These are phyloP conservation scores for Drosophila insularis DNA, from an alignment of 1,140 invertebrate genomes.

Conservation along the genomic window DNA sequence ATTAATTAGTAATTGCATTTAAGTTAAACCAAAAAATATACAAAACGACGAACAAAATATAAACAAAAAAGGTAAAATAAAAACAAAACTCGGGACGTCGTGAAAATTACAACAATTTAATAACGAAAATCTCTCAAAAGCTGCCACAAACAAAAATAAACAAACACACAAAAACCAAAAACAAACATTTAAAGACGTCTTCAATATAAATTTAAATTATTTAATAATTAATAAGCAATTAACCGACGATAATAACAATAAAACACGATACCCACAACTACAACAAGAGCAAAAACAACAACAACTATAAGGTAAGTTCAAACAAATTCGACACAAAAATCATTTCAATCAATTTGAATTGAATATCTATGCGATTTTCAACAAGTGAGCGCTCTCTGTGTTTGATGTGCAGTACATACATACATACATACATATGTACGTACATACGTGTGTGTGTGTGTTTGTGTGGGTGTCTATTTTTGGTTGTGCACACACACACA, in stretches of 20 bases:
- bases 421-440: too few species aligned
- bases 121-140: conserved; percentile 8
- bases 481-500: conserved; percentile 25
- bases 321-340: conserved; percentile 27
- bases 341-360: conserved; percentile 45
- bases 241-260: neutral
- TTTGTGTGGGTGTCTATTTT: neutral
- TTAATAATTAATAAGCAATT: conserved; percentile 3
- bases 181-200: neutral
- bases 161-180: conserved; percentile 1
- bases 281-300: neutral
- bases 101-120: conserved; percentile 3
- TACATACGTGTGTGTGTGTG: neutral
- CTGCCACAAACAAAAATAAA: conserved; percentile 5
- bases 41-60: conserved; percentile 21
- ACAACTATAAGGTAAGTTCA: conserved; percentile 10
- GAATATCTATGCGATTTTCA: conserved; percentile 48
- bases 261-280: neutral
- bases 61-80: conserved; percentile 22
- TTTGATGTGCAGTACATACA: too few species aligned
- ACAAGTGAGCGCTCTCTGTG: conserved; percentile 24
- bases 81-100: conserved; percentile 13
- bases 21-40: conserved; percentile 45
- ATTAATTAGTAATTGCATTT: conserved; percentile 81
- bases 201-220: neutral